Conservation (phyloP, 2,888 invertebrate genomes). For the Tipula vernalis region DNA sequence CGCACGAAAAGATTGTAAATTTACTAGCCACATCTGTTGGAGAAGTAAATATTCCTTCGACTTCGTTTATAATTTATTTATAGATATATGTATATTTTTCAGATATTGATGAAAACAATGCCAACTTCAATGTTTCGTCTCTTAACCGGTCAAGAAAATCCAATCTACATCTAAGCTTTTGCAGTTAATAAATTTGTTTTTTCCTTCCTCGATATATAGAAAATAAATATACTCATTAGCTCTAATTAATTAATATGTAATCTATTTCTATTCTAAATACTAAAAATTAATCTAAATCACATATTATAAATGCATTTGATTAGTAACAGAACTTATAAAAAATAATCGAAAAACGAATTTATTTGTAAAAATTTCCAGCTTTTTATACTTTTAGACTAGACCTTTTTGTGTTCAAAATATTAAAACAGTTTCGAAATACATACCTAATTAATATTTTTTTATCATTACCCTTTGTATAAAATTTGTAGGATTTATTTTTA, state of each 20-base stretch:
- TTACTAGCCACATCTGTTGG: slow-evolving; percentile 97
- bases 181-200: neutral
- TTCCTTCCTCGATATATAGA: neutral
- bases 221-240: neutral
- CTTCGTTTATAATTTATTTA: neutral
- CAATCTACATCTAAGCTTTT: slow-evolving; percentile 79
- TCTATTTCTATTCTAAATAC: neutral
- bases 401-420: neutral
- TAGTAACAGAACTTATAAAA: neutral
- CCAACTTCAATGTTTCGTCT: slow-evolving; percentile 99
- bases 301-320: neutral
- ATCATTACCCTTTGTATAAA: neutral
- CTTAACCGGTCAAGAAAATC: slow-evolving; percentile 97
- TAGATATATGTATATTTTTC: slow-evolving; percentile 28
- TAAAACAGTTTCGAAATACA: neutral
- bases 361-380: neutral
- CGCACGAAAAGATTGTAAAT: slow-evolving; percentile 98
- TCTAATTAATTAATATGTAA: neutral
- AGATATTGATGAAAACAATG: slow-evolving; percentile 99
- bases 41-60: slow-evolving; percentile 57
- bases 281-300: neutral
- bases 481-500: neutral
- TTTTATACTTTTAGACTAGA: neutral
- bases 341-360: neutral
- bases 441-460: neutral